Evolutionary conservation across 2,113 vertebrate species (phyloP).

Genomic region (Pedionomus torquatus): DNA sequence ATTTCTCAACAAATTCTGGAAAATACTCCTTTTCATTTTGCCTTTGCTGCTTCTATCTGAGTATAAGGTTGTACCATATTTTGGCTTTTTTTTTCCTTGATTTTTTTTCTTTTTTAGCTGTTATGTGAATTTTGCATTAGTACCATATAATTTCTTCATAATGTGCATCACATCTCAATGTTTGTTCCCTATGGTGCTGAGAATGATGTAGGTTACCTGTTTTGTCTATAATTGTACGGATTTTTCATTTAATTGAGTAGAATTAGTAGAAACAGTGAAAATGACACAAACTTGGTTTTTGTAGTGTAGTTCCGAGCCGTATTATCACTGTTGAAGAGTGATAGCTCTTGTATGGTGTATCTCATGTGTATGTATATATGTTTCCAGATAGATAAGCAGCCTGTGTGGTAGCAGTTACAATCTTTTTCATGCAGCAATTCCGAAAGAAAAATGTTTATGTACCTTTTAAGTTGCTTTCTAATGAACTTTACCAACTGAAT

Average conservation of each 20-base stretch:
- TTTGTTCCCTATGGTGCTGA: not conserved
- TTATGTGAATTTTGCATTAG: not conserved
- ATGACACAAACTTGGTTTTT: not conserved
- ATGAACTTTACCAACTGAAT: no score
- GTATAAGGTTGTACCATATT: not conserved
- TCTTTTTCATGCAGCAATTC: not conserved
- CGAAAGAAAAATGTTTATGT: not conserved
- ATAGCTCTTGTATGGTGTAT: not conserved
- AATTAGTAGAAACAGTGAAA: not conserved
- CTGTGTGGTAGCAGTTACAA: not conserved
- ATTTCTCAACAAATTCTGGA: not conserved
- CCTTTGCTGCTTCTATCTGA: not conserved
- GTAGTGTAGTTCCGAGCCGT: not conserved
- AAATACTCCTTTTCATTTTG: not conserved
- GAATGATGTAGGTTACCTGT: not conserved
- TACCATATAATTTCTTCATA: not conserved
- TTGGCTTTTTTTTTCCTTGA: not conserved
- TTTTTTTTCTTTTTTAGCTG: not conserved
- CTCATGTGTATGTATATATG: not conserved
- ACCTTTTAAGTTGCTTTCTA: no score
- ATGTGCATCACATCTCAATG: accelerated
- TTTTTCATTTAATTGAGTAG: not conserved
- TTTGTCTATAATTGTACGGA: not conserved
- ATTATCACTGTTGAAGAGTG: not conserved
- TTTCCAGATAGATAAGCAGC: not conserved